These are phyloP conservation scores for Isoperla grammatica DNA, from an alignment of 2,888 invertebrate species.

Conservation along the genomic window DNA sequence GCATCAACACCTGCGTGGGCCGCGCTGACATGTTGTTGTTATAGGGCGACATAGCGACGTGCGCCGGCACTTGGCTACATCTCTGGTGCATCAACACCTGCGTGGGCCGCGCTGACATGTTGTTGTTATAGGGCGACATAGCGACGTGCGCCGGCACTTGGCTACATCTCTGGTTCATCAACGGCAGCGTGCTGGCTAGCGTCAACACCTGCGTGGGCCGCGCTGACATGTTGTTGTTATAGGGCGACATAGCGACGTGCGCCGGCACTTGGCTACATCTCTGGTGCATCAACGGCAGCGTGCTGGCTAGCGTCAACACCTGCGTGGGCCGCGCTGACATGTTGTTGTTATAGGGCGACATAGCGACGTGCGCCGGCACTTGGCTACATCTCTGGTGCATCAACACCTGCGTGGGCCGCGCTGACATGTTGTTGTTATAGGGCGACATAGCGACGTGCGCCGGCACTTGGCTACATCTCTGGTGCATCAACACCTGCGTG, in stretches of 20 bases:
- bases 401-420: slow-evolving; percentile 83
- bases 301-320: slow-evolving; percentile 84
- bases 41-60: slow-evolving; percentile 94
- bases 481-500: slow-evolving; percentile 93
- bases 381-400: slow-evolving; percentile 96
- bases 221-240: slow-evolving; percentile 63
- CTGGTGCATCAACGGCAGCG: slow-evolving; percentile 89
- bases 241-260: slow-evolving; percentile 97
- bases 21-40: slow-evolving; percentile 68
- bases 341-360: slow-evolving; percentile 77
- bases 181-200: slow-evolving; percentile 72
- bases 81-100: slow-evolving; percentile 96
- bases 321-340: slow-evolving; percentile 79
- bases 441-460: slow-evolving; percentile 98
- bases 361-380: slow-evolving; percentile 95
- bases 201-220: slow-evolving; percentile 88
- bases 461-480: slow-evolving; percentile 91
- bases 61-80: slow-evolving; percentile 92
- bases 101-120: slow-evolving; percentile 75
- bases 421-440: slow-evolving; percentile 66
- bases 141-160: slow-evolving; percentile 96
- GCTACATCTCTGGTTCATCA: slow-evolving; percentile 95
- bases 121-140: slow-evolving; percentile 81
- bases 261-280: slow-evolving; percentile 93
- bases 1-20: slow-evolving; percentile 88